A percentile compares a stretch with the other conserved stretches of the same genome.
Conservation (phyloP, 2,888 invertebrate species). For the Bibio marci region DNA sequence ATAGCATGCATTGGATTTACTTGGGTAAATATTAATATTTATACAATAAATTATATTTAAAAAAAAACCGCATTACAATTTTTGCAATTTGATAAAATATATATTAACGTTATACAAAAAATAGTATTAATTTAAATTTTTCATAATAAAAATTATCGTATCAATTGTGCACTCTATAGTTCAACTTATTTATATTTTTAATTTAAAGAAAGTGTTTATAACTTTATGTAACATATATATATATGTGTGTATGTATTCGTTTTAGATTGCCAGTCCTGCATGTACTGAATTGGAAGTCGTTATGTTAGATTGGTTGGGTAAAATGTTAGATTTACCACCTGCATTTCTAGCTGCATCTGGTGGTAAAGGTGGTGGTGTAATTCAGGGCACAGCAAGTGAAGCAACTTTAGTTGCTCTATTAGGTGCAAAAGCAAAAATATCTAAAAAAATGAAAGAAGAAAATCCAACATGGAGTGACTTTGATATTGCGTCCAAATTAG, state of each 20-base stretch:
- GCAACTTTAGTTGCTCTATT: slow-evolving; percentile 81
- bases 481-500: slow-evolving; percentile 58
- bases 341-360: slow-evolving; percentile 71
- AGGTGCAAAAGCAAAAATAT: slow-evolving; percentile 66
- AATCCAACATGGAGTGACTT: slow-evolving; percentile 59
- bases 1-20: slow-evolving; percentile 93
- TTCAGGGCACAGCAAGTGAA: slow-evolving; percentile 89
- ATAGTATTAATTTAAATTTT: slow-evolving; percentile 2
- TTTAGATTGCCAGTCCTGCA: slow-evolving; percentile 80
- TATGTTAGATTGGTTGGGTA: slow-evolving; percentile 91
- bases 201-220: too few species aligned
- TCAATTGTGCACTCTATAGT: too few species aligned
- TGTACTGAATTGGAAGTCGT: slow-evolving; percentile 92
- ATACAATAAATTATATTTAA: slow-evolving; percentile 17
- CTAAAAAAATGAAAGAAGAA: slow-evolving; percentile 47
- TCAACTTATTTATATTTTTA: too few species aligned
- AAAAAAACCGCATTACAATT: slow-evolving; percentile 1
- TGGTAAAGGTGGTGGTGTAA: slow-evolving; percentile 76
- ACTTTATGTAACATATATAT: too few species aligned
- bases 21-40: slow-evolving; percentile 73
- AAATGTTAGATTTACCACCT: slow-evolving; percentile 74
- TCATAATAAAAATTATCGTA: too few species aligned
- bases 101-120: too few species aligned
- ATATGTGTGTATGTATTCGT: slow-evolving; percentile 1
- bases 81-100: slow-evolving; percentile 5